Percentiles rank a stretch among this genome's conserved stretches.
These are phyloP conservation scores for Melanerpes aurifrons DNA, from an alignment of 2,113 vertebrate genomes.

Conservation along the genomic window DNA sequence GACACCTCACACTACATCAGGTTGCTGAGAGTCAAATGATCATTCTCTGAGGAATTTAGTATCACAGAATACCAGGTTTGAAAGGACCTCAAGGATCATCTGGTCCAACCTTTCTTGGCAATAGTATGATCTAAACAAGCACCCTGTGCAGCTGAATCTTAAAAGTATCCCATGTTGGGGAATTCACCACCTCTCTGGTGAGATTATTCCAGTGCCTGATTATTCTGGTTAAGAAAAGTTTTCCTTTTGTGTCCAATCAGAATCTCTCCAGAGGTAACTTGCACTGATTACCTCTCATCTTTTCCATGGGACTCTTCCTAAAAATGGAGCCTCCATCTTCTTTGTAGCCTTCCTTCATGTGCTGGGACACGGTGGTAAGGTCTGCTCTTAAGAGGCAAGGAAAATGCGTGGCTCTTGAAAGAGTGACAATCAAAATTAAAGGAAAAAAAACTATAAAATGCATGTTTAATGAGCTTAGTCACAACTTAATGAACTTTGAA, in stretches of 20 bases:
- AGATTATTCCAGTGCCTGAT: no score
- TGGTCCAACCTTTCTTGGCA: not conserved
- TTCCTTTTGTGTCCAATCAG: not conserved
- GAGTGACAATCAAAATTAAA: not conserved
- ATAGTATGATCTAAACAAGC: not conserved
- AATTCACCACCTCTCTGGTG: no score
- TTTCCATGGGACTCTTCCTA: no score
- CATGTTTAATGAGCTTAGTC: constrained; percentile 12
- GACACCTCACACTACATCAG: no score
- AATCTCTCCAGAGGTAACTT: not conserved
- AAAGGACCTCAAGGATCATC: not conserved
- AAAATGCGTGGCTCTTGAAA: not conserved
- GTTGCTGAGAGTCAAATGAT: not conserved
- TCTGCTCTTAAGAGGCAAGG: not conserved
- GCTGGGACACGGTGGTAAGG: no score
- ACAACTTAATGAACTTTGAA: not conserved
- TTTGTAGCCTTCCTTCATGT: no score
- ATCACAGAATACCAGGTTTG: not conserved
- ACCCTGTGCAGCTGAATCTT: not conserved
- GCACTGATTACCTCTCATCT: not conserved
- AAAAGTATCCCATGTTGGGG: no score
- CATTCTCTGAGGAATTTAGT: not conserved
- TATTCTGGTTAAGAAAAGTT: not conserved
- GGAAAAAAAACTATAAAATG: not conserved
- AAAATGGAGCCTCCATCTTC: no score